These are phyloP conservation scores for Trichosurus vulpecula DNA, from an alignment of 2,797 vertebrate genomes.

Conservation along the genomic window DNA sequence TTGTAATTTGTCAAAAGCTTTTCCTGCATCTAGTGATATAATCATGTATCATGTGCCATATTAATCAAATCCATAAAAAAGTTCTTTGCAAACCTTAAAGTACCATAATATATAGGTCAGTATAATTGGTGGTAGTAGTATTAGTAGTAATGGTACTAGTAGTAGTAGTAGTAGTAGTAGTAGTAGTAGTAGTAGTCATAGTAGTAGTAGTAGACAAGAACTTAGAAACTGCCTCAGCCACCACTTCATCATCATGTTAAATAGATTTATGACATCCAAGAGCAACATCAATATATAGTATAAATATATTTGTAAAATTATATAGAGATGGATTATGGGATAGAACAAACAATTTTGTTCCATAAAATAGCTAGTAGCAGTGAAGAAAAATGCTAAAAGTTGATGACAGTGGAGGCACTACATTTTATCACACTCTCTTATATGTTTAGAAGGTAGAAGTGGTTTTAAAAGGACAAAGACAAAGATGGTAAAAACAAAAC, in stretches of 20 bases:
- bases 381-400: background rate
- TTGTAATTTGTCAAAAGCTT: background rate
- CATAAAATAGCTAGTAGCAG: background rate
- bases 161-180: no score
- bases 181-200: no score
- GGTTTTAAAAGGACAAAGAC: background rate
- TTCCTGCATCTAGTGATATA: background rate
- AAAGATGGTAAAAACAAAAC: no score
- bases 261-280: background rate
- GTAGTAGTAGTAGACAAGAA: background rate
- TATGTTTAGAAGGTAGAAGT: background rate
- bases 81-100: background rate
- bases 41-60: background rate
- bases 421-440: background rate
- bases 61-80: background rate
- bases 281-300: background rate
- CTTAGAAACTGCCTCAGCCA: background rate
- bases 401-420: background rate
- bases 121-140: no score
- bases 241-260: background rate
- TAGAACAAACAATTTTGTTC: background rate
- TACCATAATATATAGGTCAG: background rate
- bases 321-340: background rate
- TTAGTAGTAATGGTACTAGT: no score
- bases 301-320: background rate